A percentile compares a stretch with the other conserved stretches of the same genome.
Evolutionary conservation across 2,113 vertebrate genomes (phyloP).

Genomic region (Vulpes ferrilata): DNA sequence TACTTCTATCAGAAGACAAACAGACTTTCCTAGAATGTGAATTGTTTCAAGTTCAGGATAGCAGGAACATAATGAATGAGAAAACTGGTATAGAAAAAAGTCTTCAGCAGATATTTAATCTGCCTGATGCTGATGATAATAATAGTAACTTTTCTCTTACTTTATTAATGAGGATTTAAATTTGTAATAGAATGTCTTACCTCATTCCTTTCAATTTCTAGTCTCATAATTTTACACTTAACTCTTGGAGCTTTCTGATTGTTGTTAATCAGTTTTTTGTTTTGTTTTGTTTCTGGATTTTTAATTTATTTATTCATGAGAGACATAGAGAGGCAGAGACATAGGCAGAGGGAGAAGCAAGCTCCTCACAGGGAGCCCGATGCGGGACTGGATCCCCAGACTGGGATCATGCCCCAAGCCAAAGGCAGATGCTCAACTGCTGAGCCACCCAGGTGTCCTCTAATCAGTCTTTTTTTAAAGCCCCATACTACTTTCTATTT

Average conservation of each 20-base stretch:
- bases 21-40: constrained; percentile 30
- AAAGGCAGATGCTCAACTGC: no score
- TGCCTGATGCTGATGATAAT: constrained; percentile 12
- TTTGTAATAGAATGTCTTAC: background rate
- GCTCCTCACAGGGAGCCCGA: no score
- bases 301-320: no score
- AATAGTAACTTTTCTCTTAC: background rate
- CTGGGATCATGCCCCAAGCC: no score
- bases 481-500: background rate
- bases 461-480: background rate
- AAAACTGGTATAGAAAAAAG: constrained; percentile 20
- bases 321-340: no score
- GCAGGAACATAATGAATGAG: background rate
- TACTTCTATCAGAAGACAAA: background rate
- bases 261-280: background rate
- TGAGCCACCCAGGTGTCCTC: no score
- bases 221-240: constrained; percentile 41
- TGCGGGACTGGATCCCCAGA: no score
- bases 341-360: no score
- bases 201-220: constrained; percentile 25
- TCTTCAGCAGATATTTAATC: background rate
- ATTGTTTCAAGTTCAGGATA: constrained; percentile 7
- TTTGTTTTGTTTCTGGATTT: no score
- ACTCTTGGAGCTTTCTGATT: background rate
- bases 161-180: constrained; percentile 55